Evolutionary conservation across 23 tunicate species (phyloP).

Genomic region (Phallusia fumigata): DNA sequence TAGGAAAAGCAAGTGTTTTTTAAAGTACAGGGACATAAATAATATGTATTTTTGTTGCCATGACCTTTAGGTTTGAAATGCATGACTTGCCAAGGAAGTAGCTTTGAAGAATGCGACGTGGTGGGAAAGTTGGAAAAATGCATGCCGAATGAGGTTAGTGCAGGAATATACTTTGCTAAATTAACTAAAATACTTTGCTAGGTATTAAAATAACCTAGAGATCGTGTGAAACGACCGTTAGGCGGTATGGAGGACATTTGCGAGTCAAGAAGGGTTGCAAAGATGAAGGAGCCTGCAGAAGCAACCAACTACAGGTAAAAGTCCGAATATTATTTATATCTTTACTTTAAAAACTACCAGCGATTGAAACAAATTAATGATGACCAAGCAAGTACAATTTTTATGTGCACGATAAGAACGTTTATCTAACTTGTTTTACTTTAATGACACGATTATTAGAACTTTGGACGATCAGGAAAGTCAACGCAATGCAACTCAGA

Average conservation of each 20-base stretch:
- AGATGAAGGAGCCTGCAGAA: conserved; percentile 34
- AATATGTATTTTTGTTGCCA: background rate
- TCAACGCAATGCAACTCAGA: conserved; percentile 8
- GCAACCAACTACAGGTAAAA: conserved; percentile 38
- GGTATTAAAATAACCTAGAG: background rate
- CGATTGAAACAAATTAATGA: too few species aligned
- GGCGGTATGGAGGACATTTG: background rate
- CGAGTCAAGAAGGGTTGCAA: conserved; percentile 38
- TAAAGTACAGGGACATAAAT: background rate
- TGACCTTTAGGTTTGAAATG: background rate
- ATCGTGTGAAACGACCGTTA: background rate
- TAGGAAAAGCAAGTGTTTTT: too few species aligned
- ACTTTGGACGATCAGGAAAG: background rate
- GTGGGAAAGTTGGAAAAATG: background rate
- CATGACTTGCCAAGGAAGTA: background rate
- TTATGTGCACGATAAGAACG: background rate
- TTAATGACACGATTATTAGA: too few species aligned
- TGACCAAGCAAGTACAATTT: too few species aligned
- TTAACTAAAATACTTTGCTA: background rate
- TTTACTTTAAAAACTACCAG: too few species aligned
- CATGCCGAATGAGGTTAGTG: background rate
- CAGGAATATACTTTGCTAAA: background rate
- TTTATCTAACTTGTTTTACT: too few species aligned
- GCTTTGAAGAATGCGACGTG: background rate
- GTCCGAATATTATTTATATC: too few species aligned